Percentiles rank a stretch among this genome's conserved stretches.
Evolutionary conservation across 2,888 invertebrate species (phyloP).

Genomic region (Ochlodes sylvanus): DNA sequence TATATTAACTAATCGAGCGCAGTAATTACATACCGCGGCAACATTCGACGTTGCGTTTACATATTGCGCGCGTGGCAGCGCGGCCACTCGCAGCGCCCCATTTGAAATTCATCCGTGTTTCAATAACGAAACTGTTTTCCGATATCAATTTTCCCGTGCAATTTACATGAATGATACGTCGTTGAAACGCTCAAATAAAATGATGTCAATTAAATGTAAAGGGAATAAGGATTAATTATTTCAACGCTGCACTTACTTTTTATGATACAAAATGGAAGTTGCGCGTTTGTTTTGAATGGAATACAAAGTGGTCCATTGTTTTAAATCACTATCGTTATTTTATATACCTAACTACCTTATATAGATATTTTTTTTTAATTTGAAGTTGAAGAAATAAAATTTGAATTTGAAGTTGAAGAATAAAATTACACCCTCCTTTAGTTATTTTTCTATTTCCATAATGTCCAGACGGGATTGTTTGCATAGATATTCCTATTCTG

Average conservation of each 20-base stretch:
- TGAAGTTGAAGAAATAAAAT: no score
- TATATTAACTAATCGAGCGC: conserved; percentile 1
- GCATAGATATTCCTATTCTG: no score
- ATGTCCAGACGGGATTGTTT: no score
- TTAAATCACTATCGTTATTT: no score
- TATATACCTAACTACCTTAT: no score
- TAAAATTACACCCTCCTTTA: no score
- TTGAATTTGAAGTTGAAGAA: no score
- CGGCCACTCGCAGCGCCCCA: conserved; percentile 4
- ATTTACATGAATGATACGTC: conserved; percentile 31
- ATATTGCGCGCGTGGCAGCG: not conserved
- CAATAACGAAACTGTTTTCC: conserved; percentile 36
- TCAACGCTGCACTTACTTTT: conserved; percentile 8
- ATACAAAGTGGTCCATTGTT: not conserved
- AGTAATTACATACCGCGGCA: not conserved
- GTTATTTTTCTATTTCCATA: no score
- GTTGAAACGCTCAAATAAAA: conserved; percentile 10
- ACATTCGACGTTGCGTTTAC: not conserved
- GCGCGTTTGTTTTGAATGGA: not conserved
- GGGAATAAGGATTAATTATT: conserved; percentile 10
- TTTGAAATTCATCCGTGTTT: conserved; percentile 30
- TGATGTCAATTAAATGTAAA: conserved; percentile 18
- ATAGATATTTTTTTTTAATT: no score
- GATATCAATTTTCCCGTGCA: conserved; percentile 32
- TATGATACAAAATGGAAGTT: not conserved